These are phyloP conservation scores for Chunga burmeisteri DNA, from an alignment of 2,113 vertebrate genomes.

Conservation along the genomic window DNA sequence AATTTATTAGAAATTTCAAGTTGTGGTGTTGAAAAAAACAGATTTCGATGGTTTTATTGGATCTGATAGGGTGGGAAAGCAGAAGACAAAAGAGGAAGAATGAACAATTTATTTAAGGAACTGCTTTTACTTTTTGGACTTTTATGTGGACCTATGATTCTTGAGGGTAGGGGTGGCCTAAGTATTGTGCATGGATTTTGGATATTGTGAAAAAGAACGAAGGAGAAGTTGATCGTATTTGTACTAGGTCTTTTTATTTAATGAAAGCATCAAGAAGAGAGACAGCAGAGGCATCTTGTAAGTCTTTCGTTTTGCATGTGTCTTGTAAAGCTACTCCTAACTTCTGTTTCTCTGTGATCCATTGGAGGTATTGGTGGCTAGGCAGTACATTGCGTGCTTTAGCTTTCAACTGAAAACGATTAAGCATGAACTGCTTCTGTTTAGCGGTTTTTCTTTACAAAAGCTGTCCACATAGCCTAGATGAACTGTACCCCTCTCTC, in stretches of 20 bases:
- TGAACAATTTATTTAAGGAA: not conserved
- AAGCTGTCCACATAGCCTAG: not conserved
- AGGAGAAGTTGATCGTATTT: not conserved
- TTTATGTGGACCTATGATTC: not conserved
- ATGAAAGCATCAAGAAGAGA: not conserved
- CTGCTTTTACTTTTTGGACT: not conserved
- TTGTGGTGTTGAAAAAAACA: not conserved
- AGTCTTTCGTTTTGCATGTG: not conserved
- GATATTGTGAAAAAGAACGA: not conserved
- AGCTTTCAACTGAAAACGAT: not conserved
- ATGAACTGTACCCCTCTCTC: not conserved
- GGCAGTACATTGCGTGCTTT: not conserved
- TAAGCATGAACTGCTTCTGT: not conserved
- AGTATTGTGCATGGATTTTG: not conserved
- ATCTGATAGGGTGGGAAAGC: not conserved
- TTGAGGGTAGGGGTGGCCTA: not conserved
- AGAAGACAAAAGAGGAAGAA: not conserved
- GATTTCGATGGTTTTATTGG: not conserved
- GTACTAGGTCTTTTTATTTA: not conserved
- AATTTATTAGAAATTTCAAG: not conserved
- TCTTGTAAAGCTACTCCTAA: not conserved
- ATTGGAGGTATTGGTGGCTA: not conserved
- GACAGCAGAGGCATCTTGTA: not conserved
- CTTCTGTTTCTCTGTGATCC: not conserved
- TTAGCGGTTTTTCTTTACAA: not conserved